Conservation (phyloP, 2,113 vertebrate species). For the Cynocephalus volans region DNA sequence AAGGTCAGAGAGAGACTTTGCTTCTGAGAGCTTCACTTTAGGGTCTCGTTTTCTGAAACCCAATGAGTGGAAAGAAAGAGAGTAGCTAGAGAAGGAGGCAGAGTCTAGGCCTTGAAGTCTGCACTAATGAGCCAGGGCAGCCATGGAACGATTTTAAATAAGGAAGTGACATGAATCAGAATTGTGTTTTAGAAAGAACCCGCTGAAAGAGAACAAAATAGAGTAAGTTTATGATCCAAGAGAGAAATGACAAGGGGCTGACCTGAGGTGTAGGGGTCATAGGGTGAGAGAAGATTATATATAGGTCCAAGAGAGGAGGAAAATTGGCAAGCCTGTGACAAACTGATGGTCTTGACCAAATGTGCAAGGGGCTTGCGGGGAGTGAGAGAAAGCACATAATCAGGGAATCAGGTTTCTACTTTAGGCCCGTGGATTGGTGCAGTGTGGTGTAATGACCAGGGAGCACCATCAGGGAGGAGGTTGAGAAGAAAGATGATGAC, state of each 20-base stretch:
- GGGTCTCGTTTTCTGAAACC: too few species aligned
- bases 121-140: not conserved
- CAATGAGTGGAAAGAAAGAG: not conserved
- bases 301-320: not conserved
- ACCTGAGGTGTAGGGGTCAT: not conserved
- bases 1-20: too few species aligned
- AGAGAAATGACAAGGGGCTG: not conserved
- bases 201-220: not conserved
- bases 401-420: not conserved
- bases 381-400: not conserved
- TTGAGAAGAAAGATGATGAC: not conserved
- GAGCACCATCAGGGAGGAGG: not conserved
- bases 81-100: not conserved
- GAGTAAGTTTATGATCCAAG: not conserved
- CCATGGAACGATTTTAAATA: not conserved
- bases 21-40: too few species aligned
- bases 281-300: not conserved
- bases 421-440: rapidly evolving
- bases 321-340: not conserved
- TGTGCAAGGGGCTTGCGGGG: not conserved
- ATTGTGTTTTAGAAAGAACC: not conserved
- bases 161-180: not conserved
- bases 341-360: not conserved
- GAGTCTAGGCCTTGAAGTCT: not conserved
- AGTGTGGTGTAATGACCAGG: too few species aligned